phyloP scores from a whole-genome alignment of 2,113 vertebrate genomes.

The Phycodurus eques region DNA sequence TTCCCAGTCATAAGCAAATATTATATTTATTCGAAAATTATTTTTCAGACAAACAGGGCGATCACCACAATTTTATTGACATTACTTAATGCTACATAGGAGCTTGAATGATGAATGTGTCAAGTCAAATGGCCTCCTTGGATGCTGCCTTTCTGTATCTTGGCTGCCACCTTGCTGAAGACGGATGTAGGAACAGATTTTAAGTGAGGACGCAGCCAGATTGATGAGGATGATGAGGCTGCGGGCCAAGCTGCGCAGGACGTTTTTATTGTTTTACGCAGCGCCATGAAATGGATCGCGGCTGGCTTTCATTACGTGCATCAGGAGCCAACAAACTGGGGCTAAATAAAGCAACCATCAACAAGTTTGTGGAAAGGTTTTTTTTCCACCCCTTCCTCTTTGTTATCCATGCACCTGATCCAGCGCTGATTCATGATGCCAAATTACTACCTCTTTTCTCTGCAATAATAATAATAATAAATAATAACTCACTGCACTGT shows the following conservation, averaged over 20 bases:
- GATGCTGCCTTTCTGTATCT: constrained; percentile 26
- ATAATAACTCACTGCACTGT: neutral
- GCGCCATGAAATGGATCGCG: constrained; percentile 18
- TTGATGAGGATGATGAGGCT: constrained; percentile 1
- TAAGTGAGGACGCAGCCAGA: constrained; percentile 13
- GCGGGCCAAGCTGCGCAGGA: constrained; percentile 19
- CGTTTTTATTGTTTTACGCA: constrained; percentile 20
- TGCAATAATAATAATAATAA: neutral
- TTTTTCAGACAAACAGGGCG: neutral
- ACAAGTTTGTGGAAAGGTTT: neutral
- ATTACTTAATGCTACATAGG: neutral
- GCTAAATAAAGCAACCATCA: constrained; percentile 19
- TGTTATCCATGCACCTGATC: neutral
- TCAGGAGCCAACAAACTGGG: constrained; percentile 12
- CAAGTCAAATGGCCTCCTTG: constrained; percentile 2
- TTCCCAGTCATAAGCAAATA: neutral
- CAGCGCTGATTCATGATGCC: neutral
- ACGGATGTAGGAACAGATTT: constrained; percentile 22
- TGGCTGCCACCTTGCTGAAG: neutral
- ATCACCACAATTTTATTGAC: neutral
- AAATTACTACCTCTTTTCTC: neutral
- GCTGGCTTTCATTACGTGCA: constrained; percentile 19
- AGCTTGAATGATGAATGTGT: constrained; percentile 24
- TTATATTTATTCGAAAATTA: neutral
- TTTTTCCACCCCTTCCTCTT: neutral